A percentile compares a stretch with the other conserved stretches of the same genome.
Evolutionary conservation across 1,140 invertebrate species (phyloP).

Genomic region (Zaprionus camerounensis): DNA sequence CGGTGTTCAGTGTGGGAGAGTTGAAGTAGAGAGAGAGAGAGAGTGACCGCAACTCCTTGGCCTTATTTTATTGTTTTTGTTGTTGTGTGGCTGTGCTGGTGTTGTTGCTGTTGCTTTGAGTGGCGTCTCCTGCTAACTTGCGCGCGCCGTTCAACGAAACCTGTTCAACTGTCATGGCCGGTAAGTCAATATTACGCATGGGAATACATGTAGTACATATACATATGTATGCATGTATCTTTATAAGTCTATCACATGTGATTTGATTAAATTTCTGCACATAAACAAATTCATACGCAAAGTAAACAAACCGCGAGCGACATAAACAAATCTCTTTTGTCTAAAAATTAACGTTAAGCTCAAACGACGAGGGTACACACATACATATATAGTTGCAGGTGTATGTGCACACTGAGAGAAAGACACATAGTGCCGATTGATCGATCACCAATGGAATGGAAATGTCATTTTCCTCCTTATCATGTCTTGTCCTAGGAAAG

Average conservation of each 20-base stretch:
- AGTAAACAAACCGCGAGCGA: slow-evolving; percentile 59
- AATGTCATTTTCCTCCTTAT: background rate
- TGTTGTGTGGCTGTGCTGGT: slow-evolving; percentile 38
- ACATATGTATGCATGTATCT: background rate
- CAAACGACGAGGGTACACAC: background rate
- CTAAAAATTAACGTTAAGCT: slow-evolving; percentile 62
- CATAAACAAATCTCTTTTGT: slow-evolving; percentile 48
- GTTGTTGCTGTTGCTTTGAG: slow-evolving; percentile 54
- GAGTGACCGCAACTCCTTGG: slow-evolving; percentile 64
- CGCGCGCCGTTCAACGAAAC: slow-evolving; percentile 73
- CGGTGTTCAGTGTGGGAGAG: slow-evolving; percentile 23
- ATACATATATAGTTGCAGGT: background rate
- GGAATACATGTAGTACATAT: background rate
- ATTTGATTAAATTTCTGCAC: slow-evolving; percentile 44
- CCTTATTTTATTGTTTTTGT: slow-evolving; percentile 55
- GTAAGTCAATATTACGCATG: slow-evolving; percentile 71
- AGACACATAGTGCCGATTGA: background rate
- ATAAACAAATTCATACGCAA: slow-evolving; percentile 54
- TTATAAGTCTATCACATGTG: slow-evolving; percentile 12
- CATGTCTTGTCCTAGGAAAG: background rate
- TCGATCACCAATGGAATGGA: background rate
- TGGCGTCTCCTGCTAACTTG: slow-evolving; percentile 46
- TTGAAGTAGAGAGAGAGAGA: slow-evolving; percentile 8
- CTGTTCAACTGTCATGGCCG: slow-evolving; percentile 84
- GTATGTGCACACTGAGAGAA: background rate